phyloP scores from a whole-genome alignment of 2,888 invertebrate species.

The Argynnis bischoffii region DNA sequence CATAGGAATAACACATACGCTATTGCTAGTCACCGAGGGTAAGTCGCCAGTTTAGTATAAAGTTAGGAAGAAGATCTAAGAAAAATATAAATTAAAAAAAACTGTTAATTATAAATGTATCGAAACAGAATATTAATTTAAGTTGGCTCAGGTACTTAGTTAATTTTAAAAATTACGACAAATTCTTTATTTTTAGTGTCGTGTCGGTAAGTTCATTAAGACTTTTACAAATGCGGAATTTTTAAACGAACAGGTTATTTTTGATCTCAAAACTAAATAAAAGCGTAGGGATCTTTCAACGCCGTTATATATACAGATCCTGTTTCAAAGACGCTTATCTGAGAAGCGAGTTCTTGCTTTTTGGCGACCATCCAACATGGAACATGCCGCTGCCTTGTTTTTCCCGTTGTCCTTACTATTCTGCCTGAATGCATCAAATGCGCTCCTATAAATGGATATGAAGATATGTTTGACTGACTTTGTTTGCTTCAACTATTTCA shows the following conservation, averaged over 20 bases:
- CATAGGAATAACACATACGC: too few relatives aligned
- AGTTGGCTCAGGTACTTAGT: too few relatives aligned
- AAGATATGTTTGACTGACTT: slow-evolving; percentile 33
- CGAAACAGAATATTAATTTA: too few relatives aligned
- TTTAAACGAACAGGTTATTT: neutral
- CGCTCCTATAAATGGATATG: slow-evolving; percentile 33
- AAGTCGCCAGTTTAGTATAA: too few relatives aligned
- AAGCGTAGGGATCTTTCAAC: neutral
- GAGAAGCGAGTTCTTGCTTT: slow-evolving; percentile 12
- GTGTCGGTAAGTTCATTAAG: too few relatives aligned
- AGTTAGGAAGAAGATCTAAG: too few relatives aligned
- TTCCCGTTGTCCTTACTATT: slow-evolving; percentile 33
- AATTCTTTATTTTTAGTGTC: too few relatives aligned
- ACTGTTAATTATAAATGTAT: too few relatives aligned
- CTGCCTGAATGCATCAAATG: slow-evolving; percentile 38
- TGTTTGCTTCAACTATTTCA: slow-evolving; percentile 26
- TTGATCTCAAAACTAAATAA: slow-evolving; percentile 2
- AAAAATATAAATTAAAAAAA: too few relatives aligned
- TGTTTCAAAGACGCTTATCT: slow-evolving; percentile 22
- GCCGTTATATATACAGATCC: slow-evolving; percentile 18
- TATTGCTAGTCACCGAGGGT: too few relatives aligned
- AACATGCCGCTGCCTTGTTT: slow-evolving; percentile 39
- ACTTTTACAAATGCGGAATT: neutral
- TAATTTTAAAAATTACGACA: too few relatives aligned
- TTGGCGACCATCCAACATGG: slow-evolving; percentile 37